Conservation (phyloP, 2,797 vertebrate species). For the Scomberomorus guttatus region DNA sequence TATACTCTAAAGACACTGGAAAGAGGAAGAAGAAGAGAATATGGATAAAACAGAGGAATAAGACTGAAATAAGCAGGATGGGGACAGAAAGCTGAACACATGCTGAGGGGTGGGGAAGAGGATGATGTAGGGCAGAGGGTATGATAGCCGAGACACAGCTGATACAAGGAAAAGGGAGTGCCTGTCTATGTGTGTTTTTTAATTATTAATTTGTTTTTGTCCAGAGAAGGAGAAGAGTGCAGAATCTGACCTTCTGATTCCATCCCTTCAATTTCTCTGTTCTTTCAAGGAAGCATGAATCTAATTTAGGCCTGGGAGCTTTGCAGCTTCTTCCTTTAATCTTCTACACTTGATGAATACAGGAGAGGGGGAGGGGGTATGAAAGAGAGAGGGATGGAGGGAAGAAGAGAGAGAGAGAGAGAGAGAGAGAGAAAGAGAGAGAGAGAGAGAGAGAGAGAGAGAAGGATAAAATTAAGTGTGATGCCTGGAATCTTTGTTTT, state of each 20-base stretch:
- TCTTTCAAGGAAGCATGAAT: constrained; percentile 84
- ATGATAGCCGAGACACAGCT: background rate
- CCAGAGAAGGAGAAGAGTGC: constrained; percentile 43
- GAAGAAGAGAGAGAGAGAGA: background rate
- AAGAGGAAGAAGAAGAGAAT: background rate
- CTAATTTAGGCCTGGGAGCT: constrained; percentile 83
- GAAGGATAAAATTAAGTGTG: constrained; percentile 19
- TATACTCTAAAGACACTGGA: background rate
- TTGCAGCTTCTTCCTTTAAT: constrained; percentile 80
- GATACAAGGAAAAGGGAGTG: background rate
- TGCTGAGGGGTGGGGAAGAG: background rate
- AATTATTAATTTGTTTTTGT: constrained; percentile 59
- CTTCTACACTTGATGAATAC: constrained; percentile 77
- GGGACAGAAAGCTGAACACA: constrained; percentile 8
- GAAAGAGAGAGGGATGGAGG: constrained; percentile 16
- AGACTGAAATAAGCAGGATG: background rate
- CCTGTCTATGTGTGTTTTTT: constrained; percentile 22
- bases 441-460: too few relatives aligned
- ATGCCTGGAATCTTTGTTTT: constrained; percentile 42
- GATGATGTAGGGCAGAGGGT: constrained; percentile 14
- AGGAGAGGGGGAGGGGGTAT: constrained; percentile 49
- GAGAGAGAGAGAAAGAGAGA: background rate
- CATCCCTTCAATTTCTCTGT: constrained; percentile 79
- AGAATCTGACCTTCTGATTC: constrained; percentile 83
- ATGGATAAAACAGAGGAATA: background rate